phyloP scores from a whole-genome alignment of 1,140 invertebrate genomes.

The Drosophila pandora region DNA sequence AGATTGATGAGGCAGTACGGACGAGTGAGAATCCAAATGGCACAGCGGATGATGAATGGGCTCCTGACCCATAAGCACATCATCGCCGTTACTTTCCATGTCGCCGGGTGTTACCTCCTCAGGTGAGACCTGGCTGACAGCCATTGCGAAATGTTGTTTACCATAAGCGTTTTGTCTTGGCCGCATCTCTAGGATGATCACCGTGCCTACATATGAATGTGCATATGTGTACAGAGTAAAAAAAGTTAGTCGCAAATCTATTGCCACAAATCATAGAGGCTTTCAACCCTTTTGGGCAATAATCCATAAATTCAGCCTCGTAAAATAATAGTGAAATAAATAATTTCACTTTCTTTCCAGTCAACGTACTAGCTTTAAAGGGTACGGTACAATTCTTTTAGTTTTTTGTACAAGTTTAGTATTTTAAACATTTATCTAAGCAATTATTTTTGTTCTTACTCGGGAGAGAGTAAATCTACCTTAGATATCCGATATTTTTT shows the following conservation, averaged over 20 bases:
- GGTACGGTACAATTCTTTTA: too few species aligned
- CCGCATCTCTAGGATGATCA: background rate
- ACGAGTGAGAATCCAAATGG: constrained; percentile 62
- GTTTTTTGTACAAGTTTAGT: too few species aligned
- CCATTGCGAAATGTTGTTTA: constrained; percentile 62
- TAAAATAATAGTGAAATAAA: too few species aligned
- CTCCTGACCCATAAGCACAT: constrained; percentile 48
- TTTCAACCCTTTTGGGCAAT: too few species aligned
- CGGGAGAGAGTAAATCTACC: too few species aligned
- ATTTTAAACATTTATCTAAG: too few species aligned
- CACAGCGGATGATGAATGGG: constrained; percentile 70
- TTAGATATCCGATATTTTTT: too few species aligned
- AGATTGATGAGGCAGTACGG: constrained; percentile 69
- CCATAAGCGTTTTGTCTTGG: constrained; percentile 41
- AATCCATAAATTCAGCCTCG: too few species aligned
- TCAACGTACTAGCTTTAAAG: too few species aligned
- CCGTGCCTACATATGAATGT: background rate
- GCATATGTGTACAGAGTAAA: background rate
- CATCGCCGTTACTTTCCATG: background rate
- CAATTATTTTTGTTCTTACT: too few species aligned
- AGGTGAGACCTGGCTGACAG: constrained; percentile 53
- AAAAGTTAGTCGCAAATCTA: background rate
- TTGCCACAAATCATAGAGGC: too few species aligned
- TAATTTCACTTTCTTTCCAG: too few species aligned
- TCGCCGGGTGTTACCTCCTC: constrained; percentile 30